Percentiles rank a stretch among this genome's conserved stretches.
phyloP scores from a whole-genome alignment of 2,888 invertebrate genomes.

The Epistrophe eligans region DNA sequence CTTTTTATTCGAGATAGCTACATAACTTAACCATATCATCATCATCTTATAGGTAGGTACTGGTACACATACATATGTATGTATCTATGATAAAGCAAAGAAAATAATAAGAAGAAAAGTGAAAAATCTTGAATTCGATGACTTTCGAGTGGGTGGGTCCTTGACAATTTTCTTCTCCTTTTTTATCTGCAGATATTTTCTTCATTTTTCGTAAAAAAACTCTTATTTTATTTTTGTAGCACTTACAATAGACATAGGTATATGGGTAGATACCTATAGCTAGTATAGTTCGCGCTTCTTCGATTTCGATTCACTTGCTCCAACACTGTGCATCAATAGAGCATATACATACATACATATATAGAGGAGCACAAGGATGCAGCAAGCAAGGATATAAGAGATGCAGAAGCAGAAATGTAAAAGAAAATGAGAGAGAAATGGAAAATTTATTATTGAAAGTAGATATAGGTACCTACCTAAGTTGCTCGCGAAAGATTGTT shows the following conservation, averaged over 20 bases:
- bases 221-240: slow-evolving; percentile 18
- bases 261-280: background rate
- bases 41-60: slow-evolving; percentile 10
- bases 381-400: slow-evolving; percentile 44
- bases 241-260: slow-evolving; percentile 64
- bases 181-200: slow-evolving; percentile 29
- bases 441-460: slow-evolving; percentile 75
- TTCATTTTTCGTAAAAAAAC: slow-evolving; percentile 17
- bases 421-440: slow-evolving; percentile 65
- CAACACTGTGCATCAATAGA: slow-evolving; percentile 43
- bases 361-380: slow-evolving; percentile 28
- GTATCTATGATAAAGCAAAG: slow-evolving; percentile 10
- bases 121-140: slow-evolving; percentile 71
- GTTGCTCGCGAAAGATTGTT: slow-evolving; percentile 27
- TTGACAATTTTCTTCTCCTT: slow-evolving; percentile 47
- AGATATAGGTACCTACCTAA: slow-evolving; percentile 1
- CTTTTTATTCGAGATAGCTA: slow-evolving; percentile 32
- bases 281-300: slow-evolving; percentile 72
- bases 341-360: background rate
- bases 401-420: slow-evolving; percentile 47
- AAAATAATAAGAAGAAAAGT: slow-evolving; percentile 61
- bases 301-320: slow-evolving; percentile 73
- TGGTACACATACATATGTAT: background rate
- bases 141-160: slow-evolving; percentile 74
- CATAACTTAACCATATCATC: slow-evolving; percentile 37